Evolutionary conservation across 1,140 invertebrate species (phyloP).

Genomic region (Aphelinus certus): DNA sequence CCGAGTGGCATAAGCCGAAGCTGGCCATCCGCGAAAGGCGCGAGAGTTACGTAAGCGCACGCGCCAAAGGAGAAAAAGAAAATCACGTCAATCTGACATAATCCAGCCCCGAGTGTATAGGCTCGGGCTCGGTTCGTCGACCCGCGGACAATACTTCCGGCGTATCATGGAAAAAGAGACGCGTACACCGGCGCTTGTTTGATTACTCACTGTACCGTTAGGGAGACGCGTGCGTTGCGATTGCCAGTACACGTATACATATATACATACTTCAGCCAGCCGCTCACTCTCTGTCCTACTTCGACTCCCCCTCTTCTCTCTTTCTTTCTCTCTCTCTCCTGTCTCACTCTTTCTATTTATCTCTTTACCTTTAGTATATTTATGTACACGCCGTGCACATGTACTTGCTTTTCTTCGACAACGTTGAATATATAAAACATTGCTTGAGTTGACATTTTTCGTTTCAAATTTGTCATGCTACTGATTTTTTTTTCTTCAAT

Average conservation of each 20-base stretch:
- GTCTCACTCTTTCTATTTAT: no score
- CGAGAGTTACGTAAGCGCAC: not conserved
- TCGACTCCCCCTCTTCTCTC: not conserved
- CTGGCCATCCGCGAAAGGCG: not conserved
- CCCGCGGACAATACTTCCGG: slow-evolving; percentile 34
- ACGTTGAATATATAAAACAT: no score
- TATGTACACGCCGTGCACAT: not conserved
- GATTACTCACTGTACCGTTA: slow-evolving; percentile 64
- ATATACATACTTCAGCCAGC: not conserved
- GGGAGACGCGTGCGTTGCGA: slow-evolving; percentile 33
- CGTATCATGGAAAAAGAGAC: slow-evolving; percentile 35
- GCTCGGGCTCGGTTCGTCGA: slow-evolving; percentile 9
- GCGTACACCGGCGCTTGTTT: slow-evolving; percentile 40
- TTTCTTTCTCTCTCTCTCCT: not conserved
- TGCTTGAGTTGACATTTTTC: no score
- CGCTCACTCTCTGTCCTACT: not conserved
- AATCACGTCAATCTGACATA: slow-evolving; percentile 23
- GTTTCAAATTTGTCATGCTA: no score
- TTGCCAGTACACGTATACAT: no score
- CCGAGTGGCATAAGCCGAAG: no score
- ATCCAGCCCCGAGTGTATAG: not conserved
- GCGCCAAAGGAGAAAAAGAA: not conserved
- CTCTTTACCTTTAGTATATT: not conserved
- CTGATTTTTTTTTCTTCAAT: no score
- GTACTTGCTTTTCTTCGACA: not conserved